Conservation (phyloP, 2,113 vertebrate genomes). For the Hyla sarda region DNA sequence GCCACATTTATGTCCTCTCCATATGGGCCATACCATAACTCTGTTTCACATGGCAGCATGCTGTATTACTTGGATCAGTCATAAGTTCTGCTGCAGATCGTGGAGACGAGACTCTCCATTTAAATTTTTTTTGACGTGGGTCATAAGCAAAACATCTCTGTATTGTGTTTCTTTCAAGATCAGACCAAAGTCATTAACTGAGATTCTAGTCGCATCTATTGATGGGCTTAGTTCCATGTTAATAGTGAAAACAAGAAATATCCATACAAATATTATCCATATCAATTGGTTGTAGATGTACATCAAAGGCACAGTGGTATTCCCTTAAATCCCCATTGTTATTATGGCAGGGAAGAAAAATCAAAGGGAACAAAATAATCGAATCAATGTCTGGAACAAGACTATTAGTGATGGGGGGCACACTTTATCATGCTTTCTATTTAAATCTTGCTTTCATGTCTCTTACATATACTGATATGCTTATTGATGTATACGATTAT, state of each 20-base stretch:
- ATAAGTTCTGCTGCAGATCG: background rate
- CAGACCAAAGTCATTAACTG: background rate
- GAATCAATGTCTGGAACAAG: background rate
- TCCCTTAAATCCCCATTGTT: conserved; percentile 13
- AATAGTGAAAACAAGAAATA: background rate
- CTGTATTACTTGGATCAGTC: background rate
- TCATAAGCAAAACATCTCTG: background rate
- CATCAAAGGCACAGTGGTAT: conserved; percentile 15
- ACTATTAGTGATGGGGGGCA: conserved; percentile 2
- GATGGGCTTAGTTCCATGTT: conserved; percentile 2
- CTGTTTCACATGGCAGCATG: too few species aligned
- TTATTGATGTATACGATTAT: background rate
- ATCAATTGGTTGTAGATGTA: background rate
- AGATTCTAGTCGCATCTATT: background rate
- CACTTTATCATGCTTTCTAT: background rate
- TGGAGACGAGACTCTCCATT: too few species aligned
- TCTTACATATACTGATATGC: background rate
- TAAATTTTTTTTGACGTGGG: background rate
- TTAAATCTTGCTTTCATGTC: background rate
- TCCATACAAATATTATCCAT: conserved; percentile 1
- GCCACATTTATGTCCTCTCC: too few species aligned
- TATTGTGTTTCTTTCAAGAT: background rate
- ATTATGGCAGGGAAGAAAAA: background rate
- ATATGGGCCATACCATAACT: too few species aligned
- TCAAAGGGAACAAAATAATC: conserved; percentile 12